Conservation (phyloP, 2,888 invertebrate genomes). For the Panzeria rudis region DNA sequence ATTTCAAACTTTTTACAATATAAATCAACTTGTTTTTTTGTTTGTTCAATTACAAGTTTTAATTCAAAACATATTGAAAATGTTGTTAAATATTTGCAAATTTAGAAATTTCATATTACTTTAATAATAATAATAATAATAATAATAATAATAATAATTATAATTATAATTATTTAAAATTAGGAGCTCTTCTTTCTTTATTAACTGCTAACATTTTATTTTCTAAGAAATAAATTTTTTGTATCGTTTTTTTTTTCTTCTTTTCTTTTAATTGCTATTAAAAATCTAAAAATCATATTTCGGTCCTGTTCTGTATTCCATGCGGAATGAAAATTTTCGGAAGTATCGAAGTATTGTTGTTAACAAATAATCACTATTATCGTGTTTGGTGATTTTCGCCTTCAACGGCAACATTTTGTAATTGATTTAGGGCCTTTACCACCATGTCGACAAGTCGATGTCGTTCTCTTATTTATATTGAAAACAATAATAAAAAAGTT, state of each 20-base stretch:
- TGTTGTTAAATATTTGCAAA: slow-evolving; percentile 40
- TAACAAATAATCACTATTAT: too few species aligned
- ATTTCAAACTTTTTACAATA: slow-evolving; percentile 49
- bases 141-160: slow-evolving; percentile 17
- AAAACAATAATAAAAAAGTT: too few species aligned
- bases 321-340: too few species aligned
- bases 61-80: slow-evolving; percentile 8
- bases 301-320: too few species aligned
- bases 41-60: slow-evolving; percentile 2
- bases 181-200: slow-evolving; percentile 51
- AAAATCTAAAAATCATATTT: not conserved
- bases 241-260: not conserved
- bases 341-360: too few species aligned
- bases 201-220: not conserved
- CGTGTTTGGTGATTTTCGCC: too few species aligned
- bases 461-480: too few species aligned
- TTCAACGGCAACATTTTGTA: too few species aligned
- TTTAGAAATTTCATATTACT: slow-evolving; percentile 28
- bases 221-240: slow-evolving; percentile 19
- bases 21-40: slow-evolving; percentile 17
- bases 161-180: slow-evolving; percentile 3
- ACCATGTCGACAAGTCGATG: too few species aligned
- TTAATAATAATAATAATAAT: slow-evolving; percentile 8
- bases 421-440: too few species aligned
- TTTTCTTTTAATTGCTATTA: not conserved